These are phyloP conservation scores for Phyllopteryx taeniolatus DNA, from an alignment of 2,113 vertebrate species.

Conservation along the genomic window DNA sequence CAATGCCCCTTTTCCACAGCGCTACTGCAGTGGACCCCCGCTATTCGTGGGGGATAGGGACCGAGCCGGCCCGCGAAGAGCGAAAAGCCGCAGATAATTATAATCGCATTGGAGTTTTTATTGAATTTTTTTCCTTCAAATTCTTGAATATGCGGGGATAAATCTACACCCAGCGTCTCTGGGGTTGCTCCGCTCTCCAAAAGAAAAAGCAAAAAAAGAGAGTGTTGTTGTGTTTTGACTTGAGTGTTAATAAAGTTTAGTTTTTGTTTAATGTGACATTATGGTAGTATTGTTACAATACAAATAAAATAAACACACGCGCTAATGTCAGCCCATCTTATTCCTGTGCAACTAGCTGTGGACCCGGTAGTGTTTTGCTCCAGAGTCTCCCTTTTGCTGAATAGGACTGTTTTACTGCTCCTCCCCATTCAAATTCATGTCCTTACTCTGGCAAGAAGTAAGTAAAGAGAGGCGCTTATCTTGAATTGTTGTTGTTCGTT, in stretches of 20 bases:
- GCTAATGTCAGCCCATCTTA: neutral
- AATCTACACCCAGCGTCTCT: too few species aligned
- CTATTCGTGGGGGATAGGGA: too few species aligned
- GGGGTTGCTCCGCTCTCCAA: too few species aligned
- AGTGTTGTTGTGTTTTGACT: neutral
- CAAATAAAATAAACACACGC: neutral
- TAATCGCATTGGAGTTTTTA: too few species aligned
- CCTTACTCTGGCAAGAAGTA: neutral
- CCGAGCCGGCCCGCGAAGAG: too few species aligned
- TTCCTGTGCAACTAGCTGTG: neutral
- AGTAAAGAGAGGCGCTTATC: neutral
- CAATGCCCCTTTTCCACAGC: neutral
- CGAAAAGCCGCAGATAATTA: too few species aligned
- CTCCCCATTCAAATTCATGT: neutral
- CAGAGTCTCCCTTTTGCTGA: too few species aligned
- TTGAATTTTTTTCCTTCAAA: too few species aligned
- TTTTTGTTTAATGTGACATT: neutral
- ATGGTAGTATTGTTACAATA: neutral
- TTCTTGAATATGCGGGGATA: too few species aligned
- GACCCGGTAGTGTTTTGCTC: too few species aligned
- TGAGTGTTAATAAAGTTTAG: too few species aligned
- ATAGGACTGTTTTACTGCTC: neutral
- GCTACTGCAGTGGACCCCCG: neutral
- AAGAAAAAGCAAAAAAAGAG: too few species aligned
- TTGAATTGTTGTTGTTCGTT: neutral